Percentiles rank a stretch among this genome's conserved stretches.
Evolutionary conservation across 2,797 vertebrate genomes (phyloP).

Genomic region (Takifugu rubripes): DNA sequence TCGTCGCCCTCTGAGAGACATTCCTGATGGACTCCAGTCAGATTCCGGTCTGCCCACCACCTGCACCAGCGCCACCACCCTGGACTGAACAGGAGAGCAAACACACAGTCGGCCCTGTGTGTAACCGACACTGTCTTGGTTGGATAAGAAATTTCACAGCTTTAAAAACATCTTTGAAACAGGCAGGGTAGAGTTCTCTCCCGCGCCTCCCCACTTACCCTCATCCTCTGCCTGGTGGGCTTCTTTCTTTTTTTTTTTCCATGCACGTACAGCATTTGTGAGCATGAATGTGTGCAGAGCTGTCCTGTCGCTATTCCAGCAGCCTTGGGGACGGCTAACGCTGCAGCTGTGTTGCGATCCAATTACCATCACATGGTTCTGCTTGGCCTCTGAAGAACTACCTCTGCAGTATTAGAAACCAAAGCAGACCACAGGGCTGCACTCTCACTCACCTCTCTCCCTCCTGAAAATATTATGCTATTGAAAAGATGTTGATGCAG

Average conservation of each 20-base stretch:
- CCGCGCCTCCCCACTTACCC: slow-evolving; percentile 51
- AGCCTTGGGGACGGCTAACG: slow-evolving; percentile 61
- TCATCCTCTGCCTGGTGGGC: slow-evolving; percentile 58
- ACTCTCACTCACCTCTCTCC: slow-evolving; percentile 49
- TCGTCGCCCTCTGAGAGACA: slow-evolving; percentile 56
- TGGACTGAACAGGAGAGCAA: slow-evolving; percentile 66
- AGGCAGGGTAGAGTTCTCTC: slow-evolving; percentile 69
- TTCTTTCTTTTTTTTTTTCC: slow-evolving; percentile 51
- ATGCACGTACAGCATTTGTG: slow-evolving; percentile 32
- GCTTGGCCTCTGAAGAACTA: slow-evolving; percentile 70
- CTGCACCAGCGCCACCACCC: slow-evolving; percentile 56
- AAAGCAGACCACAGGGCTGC: slow-evolving; percentile 60
- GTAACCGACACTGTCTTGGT: slow-evolving; percentile 56
- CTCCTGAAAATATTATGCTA: slow-evolving; percentile 2
- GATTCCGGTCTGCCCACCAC: slow-evolving; percentile 54
- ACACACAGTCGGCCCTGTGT: slow-evolving; percentile 60
- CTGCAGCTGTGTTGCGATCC: slow-evolving; percentile 77
- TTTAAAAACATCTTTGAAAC: slow-evolving; percentile 79
- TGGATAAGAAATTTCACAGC: slow-evolving; percentile 70
- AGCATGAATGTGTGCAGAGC: slow-evolving; percentile 26
- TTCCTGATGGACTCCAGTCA: slow-evolving; percentile 64
- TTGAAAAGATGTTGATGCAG: slow-evolving; percentile 15
- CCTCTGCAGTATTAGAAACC: slow-evolving; percentile 74
- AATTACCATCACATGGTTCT: slow-evolving; percentile 74
- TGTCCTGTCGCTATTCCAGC: slow-evolving; percentile 56